Evolutionary conservation across 1,140 invertebrate species (phyloP), one percentile per base, ranked within the genome.

Genomic region (Orius insidiosus): DNA sequence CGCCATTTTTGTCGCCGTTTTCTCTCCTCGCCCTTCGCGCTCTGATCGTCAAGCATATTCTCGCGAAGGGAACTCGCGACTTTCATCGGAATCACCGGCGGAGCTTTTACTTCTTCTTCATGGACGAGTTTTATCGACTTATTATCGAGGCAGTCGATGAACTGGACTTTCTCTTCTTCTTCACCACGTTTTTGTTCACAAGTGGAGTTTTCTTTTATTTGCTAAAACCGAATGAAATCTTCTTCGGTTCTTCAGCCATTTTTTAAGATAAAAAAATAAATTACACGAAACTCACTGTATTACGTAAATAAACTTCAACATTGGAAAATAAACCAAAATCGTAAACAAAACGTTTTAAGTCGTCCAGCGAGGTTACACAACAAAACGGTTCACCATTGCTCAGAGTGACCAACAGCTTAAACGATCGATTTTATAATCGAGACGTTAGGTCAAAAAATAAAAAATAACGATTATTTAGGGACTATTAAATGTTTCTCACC

Each of bases 141-240:
- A 11, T 73, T 74, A 63, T 85, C 79, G 2, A 84, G 59, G 56
- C 75, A 81, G 54, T 80, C 75, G 48, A 84, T 81, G 30, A 75
- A 75, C 54, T 85, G 69, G 1, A 75, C 58, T 56, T 68, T 65
- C 18, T 58, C 61, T 60, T 41, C 63, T 66, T 56, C 69, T 67
- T 51, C 69, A 56, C 49, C 42, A 63, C 24, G 53, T 56, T 11
- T 56, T 47, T 34, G 59, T 52, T 47, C 13, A 30, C 8, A 8
- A 48, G 32, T 13, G 35, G 1, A 36, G 71, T 58, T 18, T 68
- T 57, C 47, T 66, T 68, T 32, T 48, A 38, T 47, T 54, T 50
- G 16, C 33, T 49, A 30, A 48, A 51, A 33, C 45, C 46, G 31
- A 85, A 85, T 0, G 79, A 82, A 60, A 84, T 75, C 58, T 83